phyloP scores from a whole-genome alignment of 1,140 invertebrate genomes.

The Panagrolaimus sp. region DNA sequence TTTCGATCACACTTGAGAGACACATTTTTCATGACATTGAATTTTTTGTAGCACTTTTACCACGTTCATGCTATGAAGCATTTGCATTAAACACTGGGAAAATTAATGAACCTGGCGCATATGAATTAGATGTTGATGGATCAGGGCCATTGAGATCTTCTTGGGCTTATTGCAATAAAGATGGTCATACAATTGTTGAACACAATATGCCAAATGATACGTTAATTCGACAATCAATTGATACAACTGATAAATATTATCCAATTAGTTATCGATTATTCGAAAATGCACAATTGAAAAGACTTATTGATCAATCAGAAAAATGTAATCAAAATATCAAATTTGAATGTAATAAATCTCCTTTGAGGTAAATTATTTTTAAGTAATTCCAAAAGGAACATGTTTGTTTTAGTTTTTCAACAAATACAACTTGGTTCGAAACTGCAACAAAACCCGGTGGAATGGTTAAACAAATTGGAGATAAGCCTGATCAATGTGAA shows the following conservation, averaged over 20 bases:
- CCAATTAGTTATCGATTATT: conserved; percentile 15
- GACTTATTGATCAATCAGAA: not conserved
- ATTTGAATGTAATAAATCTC: not conserved
- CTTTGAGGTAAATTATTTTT: conserved; percentile 2
- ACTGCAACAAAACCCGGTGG: not conserved
- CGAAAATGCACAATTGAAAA: not conserved
- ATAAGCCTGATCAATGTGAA: conserved; percentile 3
- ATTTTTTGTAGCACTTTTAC: conserved; percentile 51
- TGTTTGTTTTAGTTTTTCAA: conserved; percentile 8
- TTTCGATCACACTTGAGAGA: too few relatives aligned
- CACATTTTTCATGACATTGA: too few relatives aligned
- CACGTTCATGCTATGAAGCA: conserved; percentile 55
- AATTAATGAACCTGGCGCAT: conserved; percentile 48
- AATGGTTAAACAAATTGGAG: conserved; percentile 16
- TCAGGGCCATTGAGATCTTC: conserved; percentile 49
- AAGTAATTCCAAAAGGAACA: not conserved
- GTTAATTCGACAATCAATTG: conserved; percentile 7
- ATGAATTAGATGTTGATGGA: conserved; percentile 57
- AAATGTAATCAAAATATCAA: not conserved
- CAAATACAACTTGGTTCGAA: conserved; percentile 17
- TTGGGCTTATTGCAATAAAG: conserved; percentile 49
- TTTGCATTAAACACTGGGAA: conserved; percentile 45
- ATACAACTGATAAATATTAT: conserved; percentile 17
- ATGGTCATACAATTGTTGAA: conserved; percentile 31
- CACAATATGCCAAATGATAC: conserved; percentile 17